Base-by-base conservation (phyloP, 2,113 vertebrate genomes). In the Barbus barbus region DNA sequence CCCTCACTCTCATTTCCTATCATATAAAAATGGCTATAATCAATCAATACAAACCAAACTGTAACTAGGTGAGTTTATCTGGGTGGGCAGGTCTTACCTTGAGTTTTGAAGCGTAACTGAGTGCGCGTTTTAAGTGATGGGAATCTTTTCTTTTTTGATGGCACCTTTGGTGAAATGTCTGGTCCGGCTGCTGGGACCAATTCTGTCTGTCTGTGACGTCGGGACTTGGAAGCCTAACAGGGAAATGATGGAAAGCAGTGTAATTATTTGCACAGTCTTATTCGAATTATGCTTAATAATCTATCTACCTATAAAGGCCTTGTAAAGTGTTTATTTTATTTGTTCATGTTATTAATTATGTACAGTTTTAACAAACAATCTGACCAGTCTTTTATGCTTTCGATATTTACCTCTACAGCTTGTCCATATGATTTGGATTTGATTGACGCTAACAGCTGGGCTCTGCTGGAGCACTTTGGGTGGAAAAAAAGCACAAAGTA, bases 131-230 rank as follows among this genome's bases (percentile, higher is more conserved):
- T 87, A 16, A 87, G 83, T 33, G 83, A 84, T n/a, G 13, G 78
- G 0, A n/a, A n/a, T 36, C 46, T 74, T 18, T 7, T 84, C 60
- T 31, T 84, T 28, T 69, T 76, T 53, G 7, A 1, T 0, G 44
- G 1, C 16, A 2, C 5, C 1, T 16, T 63, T 36, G 5, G 3
- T 20, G 63, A 75, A 9, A 79, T 77, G 58, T 89, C 90, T 0
- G 88, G 60, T 5, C 91, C 90, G 9, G 90, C 88, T 3, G 92
- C 88, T 7, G 90, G 85, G 5, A 94, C 93, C n/a, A 97, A 9
- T 83, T 89, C 93, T 48, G 96, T 92, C 56, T 96, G 96, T 2
- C 97, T 96, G 87, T 99, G 97, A 26, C 97, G 93, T 76, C 97
- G 94, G 1, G 96, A 96, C 87, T 89, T 98, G 28, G 93, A 91